Percentiles rank a stretch among this genome's conserved stretches.
Conservation (phyloP, 92 coral and sea anemone genomes). For the Porites evermanni region DNA sequence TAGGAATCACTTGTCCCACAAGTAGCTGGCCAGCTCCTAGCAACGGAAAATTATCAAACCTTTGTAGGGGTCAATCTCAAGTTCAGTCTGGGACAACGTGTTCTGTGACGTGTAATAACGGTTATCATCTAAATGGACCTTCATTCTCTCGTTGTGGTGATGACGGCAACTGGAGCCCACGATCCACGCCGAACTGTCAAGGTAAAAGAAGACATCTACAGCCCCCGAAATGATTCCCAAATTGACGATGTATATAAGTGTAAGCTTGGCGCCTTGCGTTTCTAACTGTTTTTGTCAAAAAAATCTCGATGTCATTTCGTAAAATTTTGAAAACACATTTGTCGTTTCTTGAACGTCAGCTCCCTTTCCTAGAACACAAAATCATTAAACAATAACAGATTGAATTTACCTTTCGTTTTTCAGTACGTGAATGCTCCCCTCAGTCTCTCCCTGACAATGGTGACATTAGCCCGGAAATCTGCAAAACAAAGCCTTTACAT, state of each 20-base stretch:
- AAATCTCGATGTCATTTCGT: too few species aligned
- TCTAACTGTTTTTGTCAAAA: too few species aligned
- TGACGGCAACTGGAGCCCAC: slow-evolving; percentile 14
- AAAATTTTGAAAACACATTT: not conserved
- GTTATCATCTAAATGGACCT: slow-evolving; percentile 16
- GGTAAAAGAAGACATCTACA: not conserved
- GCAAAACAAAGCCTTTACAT: slow-evolving; percentile 42
- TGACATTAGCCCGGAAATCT: slow-evolving; percentile 17
- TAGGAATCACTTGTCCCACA: slow-evolving; percentile 31
- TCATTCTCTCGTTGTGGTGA: not conserved
- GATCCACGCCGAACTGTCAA: slow-evolving; percentile 5
- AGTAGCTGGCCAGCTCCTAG: slow-evolving; percentile 32
- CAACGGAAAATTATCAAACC: slow-evolving; percentile 4
- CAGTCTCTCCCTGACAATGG: slow-evolving; percentile 22
- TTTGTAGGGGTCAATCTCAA: not conserved
- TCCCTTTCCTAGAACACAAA: not conserved
- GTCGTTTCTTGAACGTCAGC: not conserved
- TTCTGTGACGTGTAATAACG: slow-evolving; percentile 15
- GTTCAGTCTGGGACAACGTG: slow-evolving; percentile 23
- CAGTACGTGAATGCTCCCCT: slow-evolving; percentile 13
- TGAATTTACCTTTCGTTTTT: not conserved
- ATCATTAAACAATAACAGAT: too few species aligned
- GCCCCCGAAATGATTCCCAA: not conserved
- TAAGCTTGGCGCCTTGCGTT: too few species aligned
- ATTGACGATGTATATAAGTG: not conserved